Base-by-base conservation (phyloP, 2,888 invertebrate species). In the Melanargia galathea region DNA sequence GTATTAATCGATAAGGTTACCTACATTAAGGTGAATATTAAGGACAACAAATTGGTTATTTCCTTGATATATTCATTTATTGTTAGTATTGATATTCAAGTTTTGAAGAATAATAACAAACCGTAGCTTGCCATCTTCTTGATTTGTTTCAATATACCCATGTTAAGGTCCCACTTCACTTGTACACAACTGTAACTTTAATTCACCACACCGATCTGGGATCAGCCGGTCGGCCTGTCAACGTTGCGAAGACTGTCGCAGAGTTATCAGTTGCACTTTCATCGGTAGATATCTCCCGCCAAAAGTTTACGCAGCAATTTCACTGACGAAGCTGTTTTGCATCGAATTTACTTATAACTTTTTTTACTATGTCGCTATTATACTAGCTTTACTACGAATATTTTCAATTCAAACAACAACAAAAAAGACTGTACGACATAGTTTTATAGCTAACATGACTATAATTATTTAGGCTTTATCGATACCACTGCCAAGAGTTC, bases 91-190 rank as follows among this genome's bases (percentile, higher is more conserved):
- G 30, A 30, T n/a, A n/a, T n/a, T n/a, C n/a, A n/a, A n/a, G n/a
- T n/a, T n/a, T n/a, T n/a, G n/a, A 46, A 13, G 5, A 45, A 59
- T 56, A 18, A 43, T 38, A 74, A 84, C 85, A 65, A 79, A 90
- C 90, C 90, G 67, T 85, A 73, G 62, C 78, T 74, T 6, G 89
- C 81, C 76, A 90, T 88, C 78, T 82, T 90, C 79, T 86, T 90
- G 52, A 91, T 85, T 71, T 91, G 90, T 77, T 90, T 90, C 61
- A 91, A 73, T 74, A 91, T 89, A 55, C 90, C 90, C 90, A 91
- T 91, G 55, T 67, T 70, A 57, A 26, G 66, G 60, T 63, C 72
- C 75, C 70, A 62, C 66, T 61, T 60, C 66, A 62, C 49, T 30
- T n/a, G n/a, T n/a, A n/a, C n/a, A n/a, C 57, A 62, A 65, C 67